These are phyloP conservation scores for Adineta ricciae DNA, from an alignment of 2,888 invertebrate genomes.

Conservation along the genomic window DNA sequence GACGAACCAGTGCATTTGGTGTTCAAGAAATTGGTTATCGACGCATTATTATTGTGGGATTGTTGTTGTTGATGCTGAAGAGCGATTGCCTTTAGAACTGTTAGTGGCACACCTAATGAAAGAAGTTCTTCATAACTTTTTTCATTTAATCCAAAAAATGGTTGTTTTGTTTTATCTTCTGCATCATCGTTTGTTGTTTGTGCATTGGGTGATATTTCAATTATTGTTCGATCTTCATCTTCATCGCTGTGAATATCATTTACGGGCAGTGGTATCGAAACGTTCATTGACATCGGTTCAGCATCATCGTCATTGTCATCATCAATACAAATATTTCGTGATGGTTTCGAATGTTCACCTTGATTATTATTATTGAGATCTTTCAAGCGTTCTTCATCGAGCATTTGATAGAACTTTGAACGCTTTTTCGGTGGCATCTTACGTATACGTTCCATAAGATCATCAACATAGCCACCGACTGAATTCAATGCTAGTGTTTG, in stretches of 20 bases:
- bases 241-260: neutral
- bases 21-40: neutral
- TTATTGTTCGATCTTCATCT: neutral
- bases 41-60: neutral
- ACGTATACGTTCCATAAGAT: constrained; percentile 18
- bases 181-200: neutral
- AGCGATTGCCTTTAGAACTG: neutral
- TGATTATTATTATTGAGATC: constrained; percentile 8
- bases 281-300: neutral
- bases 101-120: neutral
- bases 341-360: neutral
- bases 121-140: neutral
- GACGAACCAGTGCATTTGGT: neutral
- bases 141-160: constrained; percentile 15
- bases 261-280: neutral
- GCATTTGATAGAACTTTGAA: constrained; percentile 13
- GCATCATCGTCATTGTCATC: neutral
- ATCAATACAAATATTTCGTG: neutral
- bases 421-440: constrained; percentile 21
- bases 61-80: neutral
- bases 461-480: constrained; percentile 10
- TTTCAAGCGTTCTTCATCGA: constrained; percentile 14
- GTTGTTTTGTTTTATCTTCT: neutral
- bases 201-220: neutral
- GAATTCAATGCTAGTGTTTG: neutral